Conservation (phyloP, 2,888 invertebrate species). For the Idaea dimidiata region DNA sequence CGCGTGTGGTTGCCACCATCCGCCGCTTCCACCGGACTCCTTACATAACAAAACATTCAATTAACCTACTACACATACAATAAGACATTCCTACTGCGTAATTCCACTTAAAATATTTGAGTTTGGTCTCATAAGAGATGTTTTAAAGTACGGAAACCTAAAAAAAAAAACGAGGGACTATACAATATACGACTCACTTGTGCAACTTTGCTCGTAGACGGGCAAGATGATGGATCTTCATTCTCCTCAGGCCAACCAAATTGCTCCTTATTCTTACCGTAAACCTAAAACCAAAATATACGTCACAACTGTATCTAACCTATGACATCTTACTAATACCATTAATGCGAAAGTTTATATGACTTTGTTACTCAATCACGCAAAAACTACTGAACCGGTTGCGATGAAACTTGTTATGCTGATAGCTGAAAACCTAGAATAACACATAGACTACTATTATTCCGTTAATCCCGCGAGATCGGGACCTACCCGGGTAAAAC, state of each 20-base stretch:
- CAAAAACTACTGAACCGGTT: too few species aligned
- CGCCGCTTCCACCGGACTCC: conserved; percentile 57
- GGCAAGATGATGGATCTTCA: conserved; percentile 84
- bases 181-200: conserved; percentile 43
- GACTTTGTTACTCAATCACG: too few species aligned
- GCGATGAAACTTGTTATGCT: too few species aligned
- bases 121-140: background rate
- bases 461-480: too few species aligned
- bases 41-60: conserved; percentile 31
- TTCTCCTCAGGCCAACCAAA: conserved; percentile 98
- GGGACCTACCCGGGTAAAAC: too few species aligned
- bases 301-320: too few species aligned
- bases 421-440: too few species aligned
- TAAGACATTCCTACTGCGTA: too few species aligned
- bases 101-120: background rate
- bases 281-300: conserved; percentile 70
- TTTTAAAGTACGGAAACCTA: background rate
- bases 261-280: conserved; percentile 96
- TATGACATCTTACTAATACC: too few species aligned
- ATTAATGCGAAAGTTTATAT: too few species aligned
- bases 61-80: too few species aligned
- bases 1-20: conserved; percentile 64
- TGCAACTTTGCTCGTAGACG: conserved; percentile 68
- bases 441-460: too few species aligned
- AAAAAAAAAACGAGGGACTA: background rate